These are phyloP conservation scores for Porites cylindrica DNA, from an alignment of 92 coral and sea anemone genomes.

Conservation along the genomic window DNA sequence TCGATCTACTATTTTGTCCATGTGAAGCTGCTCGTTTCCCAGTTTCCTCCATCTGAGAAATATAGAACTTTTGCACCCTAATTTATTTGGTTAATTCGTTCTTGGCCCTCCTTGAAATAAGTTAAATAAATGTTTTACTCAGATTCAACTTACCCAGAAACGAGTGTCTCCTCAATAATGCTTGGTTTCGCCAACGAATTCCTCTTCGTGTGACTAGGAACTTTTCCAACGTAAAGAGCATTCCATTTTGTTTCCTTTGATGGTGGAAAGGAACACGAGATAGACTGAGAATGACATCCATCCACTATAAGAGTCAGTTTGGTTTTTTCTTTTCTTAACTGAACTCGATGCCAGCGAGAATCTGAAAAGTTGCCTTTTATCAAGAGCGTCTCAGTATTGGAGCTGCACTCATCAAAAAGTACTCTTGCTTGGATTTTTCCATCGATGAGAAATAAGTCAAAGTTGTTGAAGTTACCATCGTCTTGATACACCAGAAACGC, in stretches of 20 bases:
- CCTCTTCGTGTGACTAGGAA: slow-evolving; percentile 32
- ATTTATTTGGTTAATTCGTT: not conserved
- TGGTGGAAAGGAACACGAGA: slow-evolving; percentile 25
- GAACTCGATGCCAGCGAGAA: slow-evolving; percentile 66
- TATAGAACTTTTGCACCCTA: not conserved
- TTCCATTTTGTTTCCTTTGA: slow-evolving; percentile 39
- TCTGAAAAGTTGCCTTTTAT: slow-evolving; percentile 51
- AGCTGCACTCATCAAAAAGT: slow-evolving; percentile 45
- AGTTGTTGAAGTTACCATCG: slow-evolving; percentile 39
- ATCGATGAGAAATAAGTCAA: slow-evolving; percentile 50
- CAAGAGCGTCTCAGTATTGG: not conserved
- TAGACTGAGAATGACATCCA: slow-evolving; percentile 19
- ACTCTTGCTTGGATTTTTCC: slow-evolving; percentile 53
- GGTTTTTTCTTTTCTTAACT: slow-evolving; percentile 23
- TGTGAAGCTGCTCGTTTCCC: not conserved
- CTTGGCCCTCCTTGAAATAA: not conserved
- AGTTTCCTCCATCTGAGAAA: not conserved
- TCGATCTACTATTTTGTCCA: no score
- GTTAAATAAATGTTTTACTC: not conserved
- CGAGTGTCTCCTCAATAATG: slow-evolving; percentile 21
- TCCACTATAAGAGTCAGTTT: slow-evolving; percentile 62
- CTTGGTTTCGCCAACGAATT: slow-evolving; percentile 71
- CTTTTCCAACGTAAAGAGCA: slow-evolving; percentile 72
- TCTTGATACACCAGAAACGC: slow-evolving; percentile 71
- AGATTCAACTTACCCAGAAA: slow-evolving; percentile 19